Base-by-base conservation (phyloP, 2,113 vertebrate species). In the Petromus typicus region DNA sequence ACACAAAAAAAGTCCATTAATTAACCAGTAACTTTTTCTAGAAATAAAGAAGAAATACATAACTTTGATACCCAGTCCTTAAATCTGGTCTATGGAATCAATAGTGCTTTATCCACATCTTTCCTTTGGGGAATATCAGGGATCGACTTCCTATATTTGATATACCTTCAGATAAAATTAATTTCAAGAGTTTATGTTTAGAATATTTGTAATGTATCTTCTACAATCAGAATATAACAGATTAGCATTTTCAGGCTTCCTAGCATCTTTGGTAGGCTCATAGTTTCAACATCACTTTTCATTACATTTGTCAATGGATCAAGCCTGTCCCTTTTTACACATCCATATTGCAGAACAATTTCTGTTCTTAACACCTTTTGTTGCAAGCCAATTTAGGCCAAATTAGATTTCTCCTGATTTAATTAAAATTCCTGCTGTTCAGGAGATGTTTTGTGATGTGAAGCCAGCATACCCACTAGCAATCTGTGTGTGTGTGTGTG, bases 381-480 rank as follows among this genome's bases (percentile, higher is more conserved):
- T 95, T 84, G 84, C 54, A 93, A 96, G 69, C 80, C 87, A 94
- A 85, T 96, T 97, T 95, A 95, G 94, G 91, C 91, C 79, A 96
- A 96, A 97, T 97, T 96, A 95, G 86, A 86, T 94, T 96, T 96
- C 51, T 76, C 69, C 67, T 84, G 56, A 96, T 95, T 97, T 96
- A 96, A 95, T 97, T 96, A 97, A 96, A 96, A 97, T 93, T 92
- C 95, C 89, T 95, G 91, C 94, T 97, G 94, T 95, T 97, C 69
- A 87, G 51, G 81, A 96, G 93, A 86, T 17, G 63, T 96, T 94
- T 95, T 96, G 57, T 91, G 89, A 86, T 84, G 27, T 93, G 89
- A 86, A 91, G 75, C 57, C 82, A 94, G 67, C 56, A 88, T 57
- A 87, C 34, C 48, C 66, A 92, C 48, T 17, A 92, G 63, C 94